Conservation (phyloP, 2,888 invertebrate genomes). For the Pandemis corylana region DNA sequence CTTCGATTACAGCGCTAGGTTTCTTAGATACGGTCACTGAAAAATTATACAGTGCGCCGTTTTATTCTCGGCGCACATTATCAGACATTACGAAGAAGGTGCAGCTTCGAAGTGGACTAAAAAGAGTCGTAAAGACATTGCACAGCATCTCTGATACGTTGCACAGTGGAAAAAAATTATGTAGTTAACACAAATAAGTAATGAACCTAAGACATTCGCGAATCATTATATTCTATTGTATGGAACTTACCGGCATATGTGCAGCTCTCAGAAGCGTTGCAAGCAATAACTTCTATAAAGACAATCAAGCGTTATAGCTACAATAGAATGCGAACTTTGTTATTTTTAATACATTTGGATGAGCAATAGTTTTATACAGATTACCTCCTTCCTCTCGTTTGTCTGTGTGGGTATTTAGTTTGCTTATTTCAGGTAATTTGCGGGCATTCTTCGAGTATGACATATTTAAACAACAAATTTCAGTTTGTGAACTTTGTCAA, state of each 20-base stretch:
- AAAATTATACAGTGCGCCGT: constrained; percentile 45
- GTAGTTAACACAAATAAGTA: background rate
- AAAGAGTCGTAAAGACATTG: background rate
- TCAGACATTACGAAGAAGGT: background rate
- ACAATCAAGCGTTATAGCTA: constrained; percentile 38
- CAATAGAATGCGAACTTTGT: constrained; percentile 12
- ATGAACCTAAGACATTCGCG: background rate
- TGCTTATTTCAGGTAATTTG: constrained; percentile 74
- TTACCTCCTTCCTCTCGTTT: constrained; percentile 70
- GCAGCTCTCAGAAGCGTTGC: constrained; percentile 65
- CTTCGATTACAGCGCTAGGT: constrained; percentile 59
- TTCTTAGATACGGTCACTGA: constrained; percentile 79
- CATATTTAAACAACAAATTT: constrained; percentile 83
- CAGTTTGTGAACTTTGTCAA: constrained; percentile 78
- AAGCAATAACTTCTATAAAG: constrained; percentile 66
- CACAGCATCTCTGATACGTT: background rate
- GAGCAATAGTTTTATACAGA: constrained; percentile 20
- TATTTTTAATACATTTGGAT: constrained; percentile 17
- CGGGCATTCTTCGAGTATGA: constrained; percentile 77
- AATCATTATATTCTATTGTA: background rate
- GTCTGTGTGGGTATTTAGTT: constrained; percentile 60
- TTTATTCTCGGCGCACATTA: background rate
- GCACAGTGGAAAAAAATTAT: too few relatives aligned
- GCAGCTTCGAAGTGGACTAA: background rate
- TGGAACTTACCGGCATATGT: constrained; percentile 72